These are phyloP conservation scores for Drosophila sp. DNA, from an alignment of 1,140 invertebrate species.

Conservation along the genomic window DNA sequence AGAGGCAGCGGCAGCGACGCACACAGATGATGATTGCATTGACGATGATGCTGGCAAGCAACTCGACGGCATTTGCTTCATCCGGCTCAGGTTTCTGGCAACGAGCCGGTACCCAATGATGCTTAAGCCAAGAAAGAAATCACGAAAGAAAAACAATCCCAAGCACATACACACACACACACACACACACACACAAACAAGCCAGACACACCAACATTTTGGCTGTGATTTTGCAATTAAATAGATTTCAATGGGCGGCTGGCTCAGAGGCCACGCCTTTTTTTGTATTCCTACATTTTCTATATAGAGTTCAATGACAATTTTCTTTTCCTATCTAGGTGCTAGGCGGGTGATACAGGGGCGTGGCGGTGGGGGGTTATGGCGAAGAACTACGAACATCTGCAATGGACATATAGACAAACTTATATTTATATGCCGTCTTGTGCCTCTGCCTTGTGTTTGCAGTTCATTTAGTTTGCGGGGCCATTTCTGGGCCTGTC, in stretches of 20 bases:
- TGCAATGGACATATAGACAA: constrained; percentile 39
- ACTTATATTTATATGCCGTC: constrained; percentile 22
- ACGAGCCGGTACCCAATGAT: constrained; percentile 39
- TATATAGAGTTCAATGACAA: constrained; percentile 72
- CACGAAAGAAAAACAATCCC: constrained; percentile 65
- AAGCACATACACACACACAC: constrained; percentile 1
- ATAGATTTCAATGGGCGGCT: constrained; percentile 62
- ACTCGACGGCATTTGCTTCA: constrained; percentile 51
- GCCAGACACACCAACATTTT: constrained; percentile 59
- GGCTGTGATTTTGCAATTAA: constrained; percentile 80
- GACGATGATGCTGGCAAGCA: constrained; percentile 66
- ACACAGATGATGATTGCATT: constrained; percentile 61
- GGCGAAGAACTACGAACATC: constrained; percentile 39
- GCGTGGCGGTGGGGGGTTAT: not conserved
- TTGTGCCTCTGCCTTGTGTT: constrained; percentile 24
- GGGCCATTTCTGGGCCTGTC: constrained; percentile 11
- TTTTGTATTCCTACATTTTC: constrained; percentile 24
- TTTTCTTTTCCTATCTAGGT: constrained; percentile 1
- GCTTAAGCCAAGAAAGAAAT: constrained; percentile 67
- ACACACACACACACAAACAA: constrained; percentile 1
- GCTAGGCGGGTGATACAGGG: not conserved
- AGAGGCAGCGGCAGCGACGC: not conserved
- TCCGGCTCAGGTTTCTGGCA: constrained; percentile 78
- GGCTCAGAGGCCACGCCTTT: constrained; percentile 1
- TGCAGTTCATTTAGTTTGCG: constrained; percentile 70